Evolutionary conservation across 2,113 vertebrate species (phyloP).

Genomic region (Sturnus vulgaris): DNA sequence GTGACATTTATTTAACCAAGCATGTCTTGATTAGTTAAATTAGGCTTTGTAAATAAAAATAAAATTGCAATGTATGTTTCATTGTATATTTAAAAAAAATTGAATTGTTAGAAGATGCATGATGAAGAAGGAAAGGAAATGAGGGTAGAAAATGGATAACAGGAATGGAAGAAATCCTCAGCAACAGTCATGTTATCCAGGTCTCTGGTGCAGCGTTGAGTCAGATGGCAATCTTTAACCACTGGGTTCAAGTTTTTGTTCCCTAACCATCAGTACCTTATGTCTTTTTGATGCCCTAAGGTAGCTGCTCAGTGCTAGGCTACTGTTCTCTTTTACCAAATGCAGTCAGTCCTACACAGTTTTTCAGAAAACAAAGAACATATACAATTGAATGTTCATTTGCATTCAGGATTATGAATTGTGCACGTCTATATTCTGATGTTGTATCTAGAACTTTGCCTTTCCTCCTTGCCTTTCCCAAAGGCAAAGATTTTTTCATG

Average conservation of each 20-base stretch:
- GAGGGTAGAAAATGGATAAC: neutral
- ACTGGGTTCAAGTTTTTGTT: neutral
- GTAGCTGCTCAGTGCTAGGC: neutral
- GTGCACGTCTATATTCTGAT: neutral
- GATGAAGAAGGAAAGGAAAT: neutral
- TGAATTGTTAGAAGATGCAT: neutral
- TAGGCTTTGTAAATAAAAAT: neutral
- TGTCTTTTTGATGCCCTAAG: neutral
- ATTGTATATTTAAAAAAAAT: neutral
- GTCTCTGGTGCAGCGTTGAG: neutral
- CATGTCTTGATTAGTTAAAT: neutral
- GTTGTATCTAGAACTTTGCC: neutral
- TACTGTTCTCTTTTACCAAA: neutral
- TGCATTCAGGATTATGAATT: neutral
- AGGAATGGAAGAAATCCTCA: neutral
- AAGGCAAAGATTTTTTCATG: slow-evolving; percentile 3
- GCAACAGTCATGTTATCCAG: neutral
- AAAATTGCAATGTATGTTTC: neutral
- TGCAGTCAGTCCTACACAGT: neutral
- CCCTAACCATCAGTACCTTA: neutral
- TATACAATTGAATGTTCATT: neutral
- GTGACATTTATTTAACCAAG: neutral
- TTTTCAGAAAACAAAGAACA: neutral
- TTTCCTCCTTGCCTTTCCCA: neutral
- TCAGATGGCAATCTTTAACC: neutral